Base-by-base conservation (phyloP, 2,888 invertebrate genomes). In the Habrosyne pyritoides region DNA sequence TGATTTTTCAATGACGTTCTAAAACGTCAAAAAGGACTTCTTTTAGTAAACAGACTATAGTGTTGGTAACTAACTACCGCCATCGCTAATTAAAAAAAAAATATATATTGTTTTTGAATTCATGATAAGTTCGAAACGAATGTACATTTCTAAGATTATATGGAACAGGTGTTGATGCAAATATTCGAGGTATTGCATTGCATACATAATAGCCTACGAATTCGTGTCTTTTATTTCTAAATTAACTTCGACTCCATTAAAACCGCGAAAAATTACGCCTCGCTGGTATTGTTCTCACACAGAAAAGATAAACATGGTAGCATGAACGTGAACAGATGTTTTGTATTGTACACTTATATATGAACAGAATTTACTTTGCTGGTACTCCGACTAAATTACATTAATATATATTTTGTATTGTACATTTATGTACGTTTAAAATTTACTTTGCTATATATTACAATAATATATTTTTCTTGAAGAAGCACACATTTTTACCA, bases 261-360 rank as follows among this genome's bases (percentile, higher is more conserved):
- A 69, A 69, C 67, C 64, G 71, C 73, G 62, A 75, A 80, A 75
- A 78, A 74, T 76, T 75, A 77, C 71, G 72, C 69, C 60, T 64
- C 56, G 63, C 54, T 57, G 54, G 79, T 82, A 85, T 86, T 84
- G 86, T 83, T 84, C 84, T 81, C 72, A 47, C 42, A 64, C 62
- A 61, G 67, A 71, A 78, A 84, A 77, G 76, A 78, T 77, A 86
- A 82, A 82, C 82, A 82, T 56, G n/a, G 53, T 64, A 59, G 56
- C 59, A 58, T 60, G 61, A 64, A 67, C 60, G 60, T 64, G 55
- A 69, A 75, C 83, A 83, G 79, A 77, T 84, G 83, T 83, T 79
- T 77, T 69, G 55, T 55, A 61, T 60, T 60, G 63, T 66, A 18
- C 18, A 42, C 28, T 18, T 28, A 50, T 2, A 14, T 47, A 21